phyloP scores from a whole-genome alignment of 2,113 vertebrate genomes.

The Okapia johnstoni region DNA sequence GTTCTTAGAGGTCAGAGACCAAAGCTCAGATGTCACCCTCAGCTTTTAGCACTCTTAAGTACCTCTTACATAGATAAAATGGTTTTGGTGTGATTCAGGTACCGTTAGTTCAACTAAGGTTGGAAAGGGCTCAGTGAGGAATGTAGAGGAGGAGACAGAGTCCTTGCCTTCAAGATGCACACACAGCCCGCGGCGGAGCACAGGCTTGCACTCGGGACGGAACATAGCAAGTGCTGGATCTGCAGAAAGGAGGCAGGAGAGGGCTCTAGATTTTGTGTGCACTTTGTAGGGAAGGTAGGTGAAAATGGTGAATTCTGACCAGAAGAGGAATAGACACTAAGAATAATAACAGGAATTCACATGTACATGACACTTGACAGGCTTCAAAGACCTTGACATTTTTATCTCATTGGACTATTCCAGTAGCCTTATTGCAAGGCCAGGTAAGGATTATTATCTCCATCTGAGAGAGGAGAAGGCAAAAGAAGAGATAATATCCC shows the following conservation, averaged over 20 bases:
- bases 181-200: not conserved
- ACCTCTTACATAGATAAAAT: not conserved
- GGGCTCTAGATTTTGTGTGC: not conserved
- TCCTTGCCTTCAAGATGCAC: not conserved
- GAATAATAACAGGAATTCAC: slow-evolving; percentile 19
- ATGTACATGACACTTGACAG: not conserved
- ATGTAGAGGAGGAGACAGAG: not conserved
- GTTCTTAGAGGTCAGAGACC: not conserved
- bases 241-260: not conserved
- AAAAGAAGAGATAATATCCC: slow-evolving; percentile 17
- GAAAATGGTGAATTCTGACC: slow-evolving; percentile 13
- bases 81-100: not conserved
- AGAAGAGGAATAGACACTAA: not conserved
- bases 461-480: not conserved
- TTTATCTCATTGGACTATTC: slow-evolving; percentile 37
- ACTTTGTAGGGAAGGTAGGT: not conserved
- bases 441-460: slow-evolving; percentile 33
- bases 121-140: not conserved
- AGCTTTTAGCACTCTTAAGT: not conserved
- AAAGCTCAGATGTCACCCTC: not conserved
- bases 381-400: slow-evolving; percentile 43
- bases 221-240: not conserved
- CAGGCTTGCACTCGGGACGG: not conserved
- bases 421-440: not conserved
- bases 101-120: not conserved